Conservation (phyloP, 2,888 invertebrate genomes). For the Plagodis dolabraria region DNA sequence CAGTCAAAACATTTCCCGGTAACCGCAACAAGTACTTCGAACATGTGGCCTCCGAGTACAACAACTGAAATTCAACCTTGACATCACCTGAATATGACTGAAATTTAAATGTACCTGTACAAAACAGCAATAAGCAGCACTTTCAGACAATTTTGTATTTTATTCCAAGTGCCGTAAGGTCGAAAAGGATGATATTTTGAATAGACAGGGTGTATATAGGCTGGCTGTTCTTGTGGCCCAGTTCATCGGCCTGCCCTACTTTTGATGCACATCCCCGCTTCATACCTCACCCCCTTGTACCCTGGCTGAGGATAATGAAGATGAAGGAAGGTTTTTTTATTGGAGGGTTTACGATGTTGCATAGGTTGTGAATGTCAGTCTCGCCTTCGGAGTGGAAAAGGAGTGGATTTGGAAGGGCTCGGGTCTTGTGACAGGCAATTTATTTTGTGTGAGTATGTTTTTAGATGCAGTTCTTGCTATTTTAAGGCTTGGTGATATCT, state of each 20-base stretch:
- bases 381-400: constrained; percentile 11
- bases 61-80: constrained; percentile 26
- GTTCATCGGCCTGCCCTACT: constrained; percentile 63
- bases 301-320: constrained; percentile 40
- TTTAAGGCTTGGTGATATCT: no score
- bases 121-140: neutral
- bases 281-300: constrained; percentile 23
- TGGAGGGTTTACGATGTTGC: constrained; percentile 38
- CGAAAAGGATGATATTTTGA: constrained; percentile 22
- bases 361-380: constrained; percentile 31
- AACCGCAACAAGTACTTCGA: constrained; percentile 37
- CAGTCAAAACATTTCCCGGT: constrained; percentile 28
- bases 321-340: constrained; percentile 40
- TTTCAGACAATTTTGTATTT: constrained; percentile 7
- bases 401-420: constrained; percentile 19
- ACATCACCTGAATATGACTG: constrained; percentile 19
- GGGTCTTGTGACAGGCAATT: constrained; percentile 9
- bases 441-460: constrained; percentile 6
- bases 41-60: constrained; percentile 27
- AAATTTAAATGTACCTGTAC: constrained; percentile 19
- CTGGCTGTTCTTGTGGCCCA: constrained; percentile 47
- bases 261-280: constrained; percentile 34
- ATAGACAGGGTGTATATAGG: constrained; percentile 22
- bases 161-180: constrained; percentile 16
- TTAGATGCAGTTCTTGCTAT: neutral